These are phyloP conservation scores for Drosophila cracens DNA, from an alignment of 2,888 invertebrate species.

Conservation along the genomic window DNA sequence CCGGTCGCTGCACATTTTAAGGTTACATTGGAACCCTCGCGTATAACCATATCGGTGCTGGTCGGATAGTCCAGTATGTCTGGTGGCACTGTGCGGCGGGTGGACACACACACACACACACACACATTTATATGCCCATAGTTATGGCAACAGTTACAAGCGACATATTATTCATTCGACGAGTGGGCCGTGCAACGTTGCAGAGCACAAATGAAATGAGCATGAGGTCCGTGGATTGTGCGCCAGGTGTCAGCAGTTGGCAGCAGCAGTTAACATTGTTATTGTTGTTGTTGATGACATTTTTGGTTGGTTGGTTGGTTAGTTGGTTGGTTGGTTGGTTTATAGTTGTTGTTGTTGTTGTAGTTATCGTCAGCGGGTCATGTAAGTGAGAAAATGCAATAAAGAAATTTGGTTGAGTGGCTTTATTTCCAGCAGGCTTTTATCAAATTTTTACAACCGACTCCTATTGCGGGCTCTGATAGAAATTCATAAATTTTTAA, in stretches of 20 bases:
- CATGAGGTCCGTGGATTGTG: slow-evolving; percentile 48
- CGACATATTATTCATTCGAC: slow-evolving; percentile 74
- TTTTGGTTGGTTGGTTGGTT: slow-evolving; percentile 46
- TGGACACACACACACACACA: slow-evolving; percentile 1
- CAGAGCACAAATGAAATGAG: slow-evolving; percentile 28
- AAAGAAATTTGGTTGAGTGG: slow-evolving; percentile 41
- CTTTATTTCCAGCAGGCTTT: slow-evolving; percentile 37
- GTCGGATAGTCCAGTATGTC: slow-evolving; percentile 94
- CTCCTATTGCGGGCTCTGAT: slow-evolving; percentile 4
- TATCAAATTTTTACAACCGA: slow-evolving; percentile 11
- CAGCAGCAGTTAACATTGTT: slow-evolving; percentile 25
- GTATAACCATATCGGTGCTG: slow-evolving; percentile 93
- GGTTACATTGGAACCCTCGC: slow-evolving; percentile 94
- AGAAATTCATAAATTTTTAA: slow-evolving; percentile 10
- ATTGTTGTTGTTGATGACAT: slow-evolving; percentile 41
- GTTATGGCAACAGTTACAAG: slow-evolving; percentile 58
- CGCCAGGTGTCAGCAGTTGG: slow-evolving; percentile 62
- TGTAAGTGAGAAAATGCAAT: slow-evolving; percentile 42
- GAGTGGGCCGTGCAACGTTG: slow-evolving; percentile 54
- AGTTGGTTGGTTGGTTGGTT: slow-evolving; percentile 46
- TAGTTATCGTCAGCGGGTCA: slow-evolving; percentile 23
- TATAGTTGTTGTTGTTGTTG: slow-evolving; percentile 25
- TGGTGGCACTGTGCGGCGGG: slow-evolving; percentile 89
- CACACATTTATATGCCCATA: slow-evolving; percentile 10
- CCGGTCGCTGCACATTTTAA: slow-evolving; percentile 94